These are phyloP conservation scores for Erpornis zantholeuca DNA, from an alignment of 2,113 vertebrate species.

Conservation along the genomic window DNA sequence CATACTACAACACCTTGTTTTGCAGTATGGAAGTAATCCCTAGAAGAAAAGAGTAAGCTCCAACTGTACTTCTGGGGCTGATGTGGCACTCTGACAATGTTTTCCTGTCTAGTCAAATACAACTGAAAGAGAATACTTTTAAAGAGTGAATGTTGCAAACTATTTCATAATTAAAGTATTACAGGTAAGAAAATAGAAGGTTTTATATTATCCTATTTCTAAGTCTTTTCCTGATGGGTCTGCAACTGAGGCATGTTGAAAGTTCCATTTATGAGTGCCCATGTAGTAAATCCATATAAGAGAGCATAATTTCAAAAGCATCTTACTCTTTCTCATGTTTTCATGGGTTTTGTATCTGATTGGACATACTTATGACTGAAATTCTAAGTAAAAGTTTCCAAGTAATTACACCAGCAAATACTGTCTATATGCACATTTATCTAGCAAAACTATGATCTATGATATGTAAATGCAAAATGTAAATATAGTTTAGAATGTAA, in stretches of 20 bases:
- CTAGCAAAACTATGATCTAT: background rate
- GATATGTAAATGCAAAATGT: background rate
- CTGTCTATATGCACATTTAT: background rate
- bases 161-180: background rate
- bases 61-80: background rate
- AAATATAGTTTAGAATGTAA: background rate
- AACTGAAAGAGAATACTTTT: background rate
- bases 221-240: background rate
- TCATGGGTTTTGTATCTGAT: background rate
- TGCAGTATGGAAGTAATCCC: background rate
- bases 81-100: background rate
- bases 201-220: background rate
- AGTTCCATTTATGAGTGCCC: background rate
- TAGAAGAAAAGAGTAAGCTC: background rate
- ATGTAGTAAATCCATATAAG: background rate
- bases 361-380: background rate
- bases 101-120: background rate
- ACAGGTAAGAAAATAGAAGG: background rate
- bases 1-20: background rate
- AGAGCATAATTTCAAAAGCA: background rate
- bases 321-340: background rate
- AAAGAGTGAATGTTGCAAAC: background rate
- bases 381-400: background rate
- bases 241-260: background rate
- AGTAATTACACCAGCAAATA: background rate